Percentiles rank a stretch among this genome's conserved stretches.
These are phyloP conservation scores for Steinernema khuongi DNA, from an alignment of 1,140 invertebrate species.

Conservation along the genomic window DNA sequence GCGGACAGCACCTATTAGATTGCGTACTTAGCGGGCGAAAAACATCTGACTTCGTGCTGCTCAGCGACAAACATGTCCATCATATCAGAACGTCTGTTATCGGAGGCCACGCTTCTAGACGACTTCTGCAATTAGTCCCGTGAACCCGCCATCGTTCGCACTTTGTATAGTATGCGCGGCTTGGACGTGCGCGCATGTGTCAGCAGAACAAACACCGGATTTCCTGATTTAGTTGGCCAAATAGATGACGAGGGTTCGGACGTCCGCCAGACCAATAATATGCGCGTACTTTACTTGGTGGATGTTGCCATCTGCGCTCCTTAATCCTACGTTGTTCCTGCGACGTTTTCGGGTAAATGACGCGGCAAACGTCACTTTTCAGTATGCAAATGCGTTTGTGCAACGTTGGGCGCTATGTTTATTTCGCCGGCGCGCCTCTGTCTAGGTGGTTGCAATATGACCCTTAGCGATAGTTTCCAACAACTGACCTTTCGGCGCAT, in stretches of 20 bases:
- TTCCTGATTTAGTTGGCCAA: constrained; percentile 4
- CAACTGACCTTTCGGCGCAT: constrained; percentile 16
- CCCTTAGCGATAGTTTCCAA: constrained; percentile 7
- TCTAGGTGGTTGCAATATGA: constrained; percentile 3
- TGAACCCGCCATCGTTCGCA: neutral
- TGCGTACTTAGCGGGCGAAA: neutral
- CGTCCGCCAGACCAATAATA: neutral
- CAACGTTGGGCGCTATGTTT: neutral
- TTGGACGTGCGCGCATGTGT: constrained; percentile 9
- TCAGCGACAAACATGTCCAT: neutral
- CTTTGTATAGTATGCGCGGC: neutral
- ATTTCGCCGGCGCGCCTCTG: neutral
- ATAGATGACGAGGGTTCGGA: neutral
- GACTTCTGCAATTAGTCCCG: too few relatives aligned
- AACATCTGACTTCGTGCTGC: constrained; percentile 3
- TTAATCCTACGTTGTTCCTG: neutral
- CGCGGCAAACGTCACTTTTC: neutral
- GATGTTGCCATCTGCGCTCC: neutral
- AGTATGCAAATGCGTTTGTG: neutral
- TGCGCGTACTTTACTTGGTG: too few relatives aligned
- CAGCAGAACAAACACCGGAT: neutral
- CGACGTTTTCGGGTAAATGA: neutral
- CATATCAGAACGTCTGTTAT: neutral
- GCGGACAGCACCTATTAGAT: neutral
- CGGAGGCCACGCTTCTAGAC: too few relatives aligned